A percentile compares a stretch with the other conserved stretches of the same genome.
Evolutionary conservation across 2,113 vertebrate genomes (phyloP).

Genomic region (Eidolon helvum): DNA sequence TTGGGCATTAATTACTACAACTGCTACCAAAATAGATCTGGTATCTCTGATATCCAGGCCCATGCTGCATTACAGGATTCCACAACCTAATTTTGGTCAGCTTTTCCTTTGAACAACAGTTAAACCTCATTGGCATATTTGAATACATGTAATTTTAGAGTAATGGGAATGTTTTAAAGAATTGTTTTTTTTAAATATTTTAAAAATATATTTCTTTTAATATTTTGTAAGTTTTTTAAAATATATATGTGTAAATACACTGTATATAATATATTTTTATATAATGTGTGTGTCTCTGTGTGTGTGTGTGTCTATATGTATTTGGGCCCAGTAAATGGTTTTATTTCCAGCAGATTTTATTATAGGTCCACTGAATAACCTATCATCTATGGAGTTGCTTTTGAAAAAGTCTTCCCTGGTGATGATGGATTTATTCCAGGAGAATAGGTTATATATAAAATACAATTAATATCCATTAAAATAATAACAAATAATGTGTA

Average conservation of each 20-base stretch:
- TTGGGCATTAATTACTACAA: neutral
- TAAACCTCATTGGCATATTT: neutral
- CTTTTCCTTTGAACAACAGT: neutral
- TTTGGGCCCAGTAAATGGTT: neutral
- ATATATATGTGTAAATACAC: neutral
- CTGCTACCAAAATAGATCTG: neutral
- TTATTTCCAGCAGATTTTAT: conserved; percentile 11
- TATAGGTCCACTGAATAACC: neutral
- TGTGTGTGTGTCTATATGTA: too few relatives aligned
- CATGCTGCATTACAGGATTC: neutral
- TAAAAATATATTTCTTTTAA: neutral
- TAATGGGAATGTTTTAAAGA: neutral
- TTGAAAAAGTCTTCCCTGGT: neutral
- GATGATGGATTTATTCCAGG: conserved; percentile 19
- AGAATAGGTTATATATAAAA: neutral
- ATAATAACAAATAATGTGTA: neutral
- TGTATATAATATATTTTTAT: neutral
- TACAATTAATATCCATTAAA: neutral
- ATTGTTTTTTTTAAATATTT: too few relatives aligned
- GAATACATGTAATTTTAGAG: neutral
- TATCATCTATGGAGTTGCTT: neutral
- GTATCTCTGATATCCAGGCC: neutral
- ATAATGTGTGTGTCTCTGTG: too few relatives aligned
- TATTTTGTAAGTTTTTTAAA: neutral
- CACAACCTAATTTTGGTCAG: neutral